phyloP scores from a whole-genome alignment of 2,797 vertebrate species.

The Myotis pilosus region DNA sequence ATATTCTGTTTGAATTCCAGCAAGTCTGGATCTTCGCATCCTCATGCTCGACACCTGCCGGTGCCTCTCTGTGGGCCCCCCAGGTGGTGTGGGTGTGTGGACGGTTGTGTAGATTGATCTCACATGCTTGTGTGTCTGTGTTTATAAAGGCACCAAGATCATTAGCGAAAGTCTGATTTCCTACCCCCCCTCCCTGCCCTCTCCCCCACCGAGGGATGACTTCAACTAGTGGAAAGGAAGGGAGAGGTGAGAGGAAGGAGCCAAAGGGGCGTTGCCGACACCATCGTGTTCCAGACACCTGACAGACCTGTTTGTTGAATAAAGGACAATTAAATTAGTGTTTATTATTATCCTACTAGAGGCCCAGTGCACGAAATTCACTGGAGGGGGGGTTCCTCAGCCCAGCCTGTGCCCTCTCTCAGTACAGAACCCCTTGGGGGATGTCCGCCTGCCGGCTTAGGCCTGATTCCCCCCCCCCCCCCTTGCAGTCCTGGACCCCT shows the following conservation, averaged over 20 bases:
- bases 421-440: too few relatives aligned
- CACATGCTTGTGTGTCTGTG: accelerated
- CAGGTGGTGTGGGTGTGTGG: accelerated
- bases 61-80: accelerated
- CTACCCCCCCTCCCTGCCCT: not conserved
- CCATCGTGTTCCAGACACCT: accelerated
- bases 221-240: accelerated
- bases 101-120: accelerated
- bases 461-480: too few relatives aligned
- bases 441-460: too few relatives aligned
- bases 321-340: accelerated
- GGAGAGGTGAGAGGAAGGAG: accelerated
- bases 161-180: accelerated
- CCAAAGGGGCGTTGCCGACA: accelerated
- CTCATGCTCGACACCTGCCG: accelerated
- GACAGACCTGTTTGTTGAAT: accelerated
- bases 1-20: too few relatives aligned
- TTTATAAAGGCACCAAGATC: not conserved
- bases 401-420: too few relatives aligned
- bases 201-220: too few relatives aligned
- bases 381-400: too few relatives aligned
- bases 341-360: not conserved
- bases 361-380: too few relatives aligned
- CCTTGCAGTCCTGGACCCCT: too few relatives aligned
- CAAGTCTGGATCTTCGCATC: not conserved